These are phyloP conservation scores for Monopis laevigella DNA, from an alignment of 2,888 invertebrate species.

Conservation along the genomic window DNA sequence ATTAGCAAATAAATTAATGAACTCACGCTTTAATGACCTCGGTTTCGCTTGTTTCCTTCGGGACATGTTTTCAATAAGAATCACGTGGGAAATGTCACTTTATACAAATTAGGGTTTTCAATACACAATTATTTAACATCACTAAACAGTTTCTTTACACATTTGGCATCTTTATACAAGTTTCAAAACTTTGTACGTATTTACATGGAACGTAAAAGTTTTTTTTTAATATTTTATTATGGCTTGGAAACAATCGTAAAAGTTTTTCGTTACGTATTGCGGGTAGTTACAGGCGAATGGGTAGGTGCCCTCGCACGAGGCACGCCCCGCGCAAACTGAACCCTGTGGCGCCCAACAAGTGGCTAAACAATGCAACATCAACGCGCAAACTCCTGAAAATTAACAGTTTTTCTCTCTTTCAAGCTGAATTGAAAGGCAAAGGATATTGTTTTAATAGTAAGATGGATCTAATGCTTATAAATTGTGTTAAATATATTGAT, in stretches of 20 bases:
- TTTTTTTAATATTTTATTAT: neutral
- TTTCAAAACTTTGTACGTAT: too few species aligned
- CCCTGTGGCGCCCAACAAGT: conserved; percentile 64
- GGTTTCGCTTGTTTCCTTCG: conserved; percentile 78
- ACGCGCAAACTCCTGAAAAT: conserved; percentile 63
- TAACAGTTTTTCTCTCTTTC: too few species aligned
- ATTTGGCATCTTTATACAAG: too few species aligned
- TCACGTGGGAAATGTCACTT: too few species aligned
- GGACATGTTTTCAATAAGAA: too few species aligned
- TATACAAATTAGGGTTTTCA: too few species aligned
- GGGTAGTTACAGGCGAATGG: conserved; percentile 17
- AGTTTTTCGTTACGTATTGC: conserved; percentile 27
- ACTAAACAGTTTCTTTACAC: conserved; percentile 2
- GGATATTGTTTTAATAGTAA: too few species aligned
- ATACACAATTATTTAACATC: neutral
- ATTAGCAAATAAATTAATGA: conserved; percentile 3
- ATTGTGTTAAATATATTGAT: too few species aligned
- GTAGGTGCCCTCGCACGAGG: conserved; percentile 29
- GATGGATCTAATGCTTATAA: too few species aligned
- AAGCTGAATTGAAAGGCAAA: too few species aligned
- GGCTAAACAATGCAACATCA: conserved; percentile 40
- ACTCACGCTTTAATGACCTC: conserved; percentile 75
- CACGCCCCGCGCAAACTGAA: conserved; percentile 54
- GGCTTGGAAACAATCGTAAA: conserved; percentile 21
- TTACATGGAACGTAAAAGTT: too few species aligned